Conservation (phyloP, 2,888 invertebrate species). For the Thymelicus sylvestris region DNA sequence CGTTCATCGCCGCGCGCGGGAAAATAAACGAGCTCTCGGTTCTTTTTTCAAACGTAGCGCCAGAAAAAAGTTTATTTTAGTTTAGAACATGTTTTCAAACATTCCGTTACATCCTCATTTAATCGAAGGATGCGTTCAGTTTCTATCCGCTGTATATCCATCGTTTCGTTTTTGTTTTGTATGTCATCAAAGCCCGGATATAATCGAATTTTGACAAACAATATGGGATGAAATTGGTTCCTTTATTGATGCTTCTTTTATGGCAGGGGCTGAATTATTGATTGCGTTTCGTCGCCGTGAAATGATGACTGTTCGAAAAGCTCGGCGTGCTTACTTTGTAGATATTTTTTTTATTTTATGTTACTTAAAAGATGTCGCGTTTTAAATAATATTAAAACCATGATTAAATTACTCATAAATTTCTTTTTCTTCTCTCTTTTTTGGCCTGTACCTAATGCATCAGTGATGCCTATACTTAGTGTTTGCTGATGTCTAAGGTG, state of each 20-base stretch:
- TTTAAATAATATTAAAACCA: too few species aligned
- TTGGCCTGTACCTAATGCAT: too few species aligned
- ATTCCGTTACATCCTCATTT: constrained; percentile 70
- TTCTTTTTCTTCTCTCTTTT: too few species aligned
- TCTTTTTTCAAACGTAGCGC: constrained; percentile 64
- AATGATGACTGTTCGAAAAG: constrained; percentile 14
- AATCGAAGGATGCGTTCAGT: constrained; percentile 65
- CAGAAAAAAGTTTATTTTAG: constrained; percentile 69
- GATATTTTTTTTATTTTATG: constrained; percentile 8
- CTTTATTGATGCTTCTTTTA: constrained; percentile 71
- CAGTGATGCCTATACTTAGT: too few species aligned
- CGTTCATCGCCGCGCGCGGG: constrained; percentile 69
- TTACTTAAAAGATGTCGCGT: too few species aligned
- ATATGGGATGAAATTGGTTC: constrained; percentile 78
- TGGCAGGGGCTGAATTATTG: constrained; percentile 61
- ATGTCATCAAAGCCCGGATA: constrained; percentile 68
- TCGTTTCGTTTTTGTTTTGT: constrained; percentile 55
- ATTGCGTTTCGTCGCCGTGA: constrained; percentile 47
- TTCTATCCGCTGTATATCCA: constrained; percentile 51
- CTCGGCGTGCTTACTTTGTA: not conserved
- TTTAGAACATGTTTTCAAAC: constrained; percentile 64
- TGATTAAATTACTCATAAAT: too few species aligned
- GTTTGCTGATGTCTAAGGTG: too few species aligned
- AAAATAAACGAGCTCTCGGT: constrained; percentile 66
- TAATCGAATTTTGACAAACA: constrained; percentile 82